Base-by-base conservation (phyloP, 2,113 vertebrate species). In the Syngnathus typhle region DNA sequence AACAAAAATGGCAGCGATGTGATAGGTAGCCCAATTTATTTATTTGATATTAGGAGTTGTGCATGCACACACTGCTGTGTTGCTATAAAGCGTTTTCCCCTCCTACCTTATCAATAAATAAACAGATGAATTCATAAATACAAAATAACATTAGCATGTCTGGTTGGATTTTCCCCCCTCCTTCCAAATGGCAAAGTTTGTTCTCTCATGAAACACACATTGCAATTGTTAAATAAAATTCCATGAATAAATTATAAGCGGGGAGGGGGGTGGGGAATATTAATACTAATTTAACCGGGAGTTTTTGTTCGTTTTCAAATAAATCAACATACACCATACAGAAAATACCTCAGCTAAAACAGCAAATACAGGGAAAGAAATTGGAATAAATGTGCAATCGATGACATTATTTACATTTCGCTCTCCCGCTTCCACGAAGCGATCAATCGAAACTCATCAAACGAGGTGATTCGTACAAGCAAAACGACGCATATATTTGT, bases 171-270 rank as follows among this genome's bases (percentile, higher is more conserved):
- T 55, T 54, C 36, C 36, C 36, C 18, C 15, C 15, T 6, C 13
- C 13, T 41, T 41, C 59, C 12, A 94, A 95, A 94, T 91, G 91
- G 95, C 93, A 91, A 94, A 93, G 90, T 91, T 84, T 84, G 88
- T 90, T 94, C 90, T 94, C 96, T 94, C 93, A 94, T 95, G 92
- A 96, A 98, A 95, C 93, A 98, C 96, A 90, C 95, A 94, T 91
- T 93, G 93, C 94, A 91, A 85, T 90, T 93, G 90, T 81, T 91
- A 93, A 96, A 94, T 94, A 92, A 98, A 58, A 58, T 16, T 1
- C 13, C 13, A 58, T 58, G 27, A 58, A 91, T 92, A 91, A 93
- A 92, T 90, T 82, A 89, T 92, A 95, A 95, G n/a, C 6, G 18
- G 12, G 12, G 4, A 15, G 4, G 6, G 16, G 46, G 46, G 46